Evolutionary conservation across 30 jellyfish, hydroid and myxozoan species (phyloP).

Genomic region (Sanderia malayensis): DNA sequence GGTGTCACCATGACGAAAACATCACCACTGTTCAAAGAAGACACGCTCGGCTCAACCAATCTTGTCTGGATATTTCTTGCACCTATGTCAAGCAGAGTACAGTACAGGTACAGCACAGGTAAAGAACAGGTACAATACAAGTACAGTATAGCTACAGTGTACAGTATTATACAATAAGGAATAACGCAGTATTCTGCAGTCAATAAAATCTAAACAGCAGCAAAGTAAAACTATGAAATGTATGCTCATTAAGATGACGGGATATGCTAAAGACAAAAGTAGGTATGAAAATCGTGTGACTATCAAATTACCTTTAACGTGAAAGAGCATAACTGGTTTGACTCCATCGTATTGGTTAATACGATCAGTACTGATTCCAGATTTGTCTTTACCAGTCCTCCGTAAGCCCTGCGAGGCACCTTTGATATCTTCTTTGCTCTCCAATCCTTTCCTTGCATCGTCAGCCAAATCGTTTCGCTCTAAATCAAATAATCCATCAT

Average conservation of each 20-base stretch:
- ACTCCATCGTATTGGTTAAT: conserved; percentile 84
- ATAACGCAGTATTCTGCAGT: too few relatives aligned
- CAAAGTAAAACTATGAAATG: too few relatives aligned
- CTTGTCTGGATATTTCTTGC: conserved; percentile 91
- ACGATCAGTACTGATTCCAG: conserved; percentile 86
- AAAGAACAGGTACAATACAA: too few relatives aligned
- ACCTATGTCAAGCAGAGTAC: too few relatives aligned
- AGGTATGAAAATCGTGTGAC: too few relatives aligned
- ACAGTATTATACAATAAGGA: too few relatives aligned
- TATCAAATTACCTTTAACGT: conserved; percentile 66
- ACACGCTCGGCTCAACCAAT: conserved; percentile 78
- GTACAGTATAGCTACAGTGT: too few relatives aligned
- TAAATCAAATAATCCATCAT: too few relatives aligned
- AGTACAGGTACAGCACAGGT: too few relatives aligned
- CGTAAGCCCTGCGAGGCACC: conserved; percentile 78
- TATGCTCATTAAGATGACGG: too few relatives aligned
- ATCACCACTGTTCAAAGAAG: conserved; percentile 88
- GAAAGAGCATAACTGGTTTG: conserved; percentile 85
- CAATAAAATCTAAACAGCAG: too few relatives aligned
- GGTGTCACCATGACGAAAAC: conserved; percentile 93
- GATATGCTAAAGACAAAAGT: too few relatives aligned
- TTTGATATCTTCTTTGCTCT: conserved; percentile 85
- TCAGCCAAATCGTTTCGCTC: conserved; percentile 59
- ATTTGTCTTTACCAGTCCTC: conserved; percentile 63
- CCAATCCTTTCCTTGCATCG: conserved; percentile 91